These are phyloP conservation scores for Sminthurinus aureus DNA, from an alignment of 2,888 invertebrate genomes.

Conservation along the genomic window DNA sequence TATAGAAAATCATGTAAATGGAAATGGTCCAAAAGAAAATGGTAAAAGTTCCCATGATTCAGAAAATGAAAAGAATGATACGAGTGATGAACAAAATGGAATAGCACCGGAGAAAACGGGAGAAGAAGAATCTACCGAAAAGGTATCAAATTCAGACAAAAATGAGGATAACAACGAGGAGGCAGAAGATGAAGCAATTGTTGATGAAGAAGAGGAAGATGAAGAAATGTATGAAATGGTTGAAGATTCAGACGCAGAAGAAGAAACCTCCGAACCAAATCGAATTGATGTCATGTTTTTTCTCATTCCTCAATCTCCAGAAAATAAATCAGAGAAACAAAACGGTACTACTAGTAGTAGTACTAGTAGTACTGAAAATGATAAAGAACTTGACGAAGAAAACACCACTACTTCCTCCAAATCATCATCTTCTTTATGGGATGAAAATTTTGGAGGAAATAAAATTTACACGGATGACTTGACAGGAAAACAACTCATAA, in stretches of 20 bases:
- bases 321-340: not conserved
- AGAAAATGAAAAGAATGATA: not conserved
- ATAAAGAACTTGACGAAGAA: not conserved
- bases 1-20: not conserved
- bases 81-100: not conserved
- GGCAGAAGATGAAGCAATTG: slow-evolving; percentile 2
- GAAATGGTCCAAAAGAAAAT: not conserved
- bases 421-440: slow-evolving; percentile 47
- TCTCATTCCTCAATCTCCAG: slow-evolving; percentile 11
- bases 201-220: slow-evolving; percentile 25
- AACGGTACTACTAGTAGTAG: not conserved
- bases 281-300: slow-evolving; percentile 38
- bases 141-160: not conserved
- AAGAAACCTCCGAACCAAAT: slow-evolving; percentile 32
- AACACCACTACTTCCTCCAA: not conserved
- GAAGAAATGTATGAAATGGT: slow-evolving; percentile 1
- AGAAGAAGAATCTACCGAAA: not conserved
- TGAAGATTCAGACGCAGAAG: slow-evolving; percentile 18
- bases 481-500: slow-evolving; percentile 51
- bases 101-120: not conserved
- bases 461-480: slow-evolving; percentile 50
- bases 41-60: not conserved
- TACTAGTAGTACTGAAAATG: not conserved
- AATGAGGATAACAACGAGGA: slow-evolving; percentile 7
- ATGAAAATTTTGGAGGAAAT: slow-evolving; percentile 54